A percentile compares a stretch with the other conserved stretches of the same genome.
Conservation (phyloP, 2,888 invertebrate genomes). For the Homarus gammarus region DNA sequence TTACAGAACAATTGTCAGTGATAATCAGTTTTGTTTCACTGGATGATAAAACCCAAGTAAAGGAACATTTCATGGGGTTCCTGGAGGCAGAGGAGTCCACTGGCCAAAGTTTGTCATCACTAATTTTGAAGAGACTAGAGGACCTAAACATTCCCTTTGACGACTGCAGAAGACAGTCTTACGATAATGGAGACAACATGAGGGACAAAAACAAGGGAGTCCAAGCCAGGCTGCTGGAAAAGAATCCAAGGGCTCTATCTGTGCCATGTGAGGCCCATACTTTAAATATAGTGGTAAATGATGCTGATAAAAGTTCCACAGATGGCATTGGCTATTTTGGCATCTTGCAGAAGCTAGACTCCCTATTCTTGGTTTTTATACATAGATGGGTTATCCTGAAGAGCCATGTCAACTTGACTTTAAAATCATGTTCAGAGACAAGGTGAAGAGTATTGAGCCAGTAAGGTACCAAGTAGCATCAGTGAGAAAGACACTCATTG, state of each 20-base stretch:
- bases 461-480: conserved; percentile 66
- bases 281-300: conserved; percentile 68
- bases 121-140: conserved; percentile 30
- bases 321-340: conserved; percentile 69
- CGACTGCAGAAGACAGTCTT: conserved; percentile 66
- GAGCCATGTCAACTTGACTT: conserved; percentile 50
- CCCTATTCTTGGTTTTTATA: conserved; percentile 68
- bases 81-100: conserved; percentile 51
- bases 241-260: conserved; percentile 72
- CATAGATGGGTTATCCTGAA: conserved; percentile 59
- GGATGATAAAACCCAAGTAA: conserved; percentile 14
- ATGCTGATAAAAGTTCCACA: conserved; percentile 65
- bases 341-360: conserved; percentile 70
- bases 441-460: conserved; percentile 72
- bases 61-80: conserved; percentile 35
- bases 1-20: conserved; percentile 63
- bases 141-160: not conserved
- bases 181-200: conserved; percentile 79
- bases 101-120: conserved; percentile 40
- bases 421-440: conserved; percentile 64
- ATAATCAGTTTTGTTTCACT: conserved; percentile 37
- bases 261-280: conserved; percentile 65
- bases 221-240: conserved; percentile 78
- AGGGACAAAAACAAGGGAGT: conserved; percentile 78
- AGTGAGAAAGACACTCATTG: conserved; percentile 65